Conservation (phyloP, 2,888 invertebrate species). For the Argyresthia goedartella region DNA sequence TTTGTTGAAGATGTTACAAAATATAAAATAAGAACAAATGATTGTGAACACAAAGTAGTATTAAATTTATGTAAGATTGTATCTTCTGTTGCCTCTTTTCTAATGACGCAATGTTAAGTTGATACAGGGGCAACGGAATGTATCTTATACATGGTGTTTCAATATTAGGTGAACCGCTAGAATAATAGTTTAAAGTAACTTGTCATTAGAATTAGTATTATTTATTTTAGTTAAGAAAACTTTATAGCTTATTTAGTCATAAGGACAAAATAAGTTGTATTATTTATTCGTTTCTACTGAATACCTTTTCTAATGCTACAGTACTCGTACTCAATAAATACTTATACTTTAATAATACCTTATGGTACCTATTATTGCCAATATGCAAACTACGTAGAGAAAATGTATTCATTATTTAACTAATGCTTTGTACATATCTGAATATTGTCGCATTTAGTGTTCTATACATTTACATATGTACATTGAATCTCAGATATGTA, state of each 20-base stretch:
- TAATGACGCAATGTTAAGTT: conserved; percentile 21
- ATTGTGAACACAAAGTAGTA: conserved; percentile 40
- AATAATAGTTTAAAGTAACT: conserved; percentile 61
- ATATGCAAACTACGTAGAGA: too few species aligned
- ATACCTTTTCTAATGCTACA: conserved; percentile 55
- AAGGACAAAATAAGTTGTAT: conserved; percentile 25
- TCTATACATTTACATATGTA: too few species aligned
- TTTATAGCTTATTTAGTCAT: conserved; percentile 34
- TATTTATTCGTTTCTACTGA: conserved; percentile 57
- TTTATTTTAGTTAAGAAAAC: conserved; percentile 56
- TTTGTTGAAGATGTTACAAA: not conserved
- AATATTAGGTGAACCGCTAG: conserved; percentile 64
- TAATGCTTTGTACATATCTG: too few species aligned
- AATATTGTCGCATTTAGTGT: too few species aligned
- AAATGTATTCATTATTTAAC: too few species aligned
- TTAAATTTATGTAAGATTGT: conserved; percentile 52
- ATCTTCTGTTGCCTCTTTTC: conserved; percentile 68
- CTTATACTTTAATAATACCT: too few species aligned
- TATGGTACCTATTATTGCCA: too few species aligned
- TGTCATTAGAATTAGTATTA: conserved; percentile 69
- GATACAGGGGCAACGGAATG: conserved; percentile 66
- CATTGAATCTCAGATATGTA: too few species aligned
- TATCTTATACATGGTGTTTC: conserved; percentile 40
- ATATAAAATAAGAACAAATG: conserved; percentile 18
- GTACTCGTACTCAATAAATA: not conserved